These are phyloP conservation scores for Philereme vetulata DNA, from an alignment of 2,888 invertebrate genomes.

Conservation along the genomic window DNA sequence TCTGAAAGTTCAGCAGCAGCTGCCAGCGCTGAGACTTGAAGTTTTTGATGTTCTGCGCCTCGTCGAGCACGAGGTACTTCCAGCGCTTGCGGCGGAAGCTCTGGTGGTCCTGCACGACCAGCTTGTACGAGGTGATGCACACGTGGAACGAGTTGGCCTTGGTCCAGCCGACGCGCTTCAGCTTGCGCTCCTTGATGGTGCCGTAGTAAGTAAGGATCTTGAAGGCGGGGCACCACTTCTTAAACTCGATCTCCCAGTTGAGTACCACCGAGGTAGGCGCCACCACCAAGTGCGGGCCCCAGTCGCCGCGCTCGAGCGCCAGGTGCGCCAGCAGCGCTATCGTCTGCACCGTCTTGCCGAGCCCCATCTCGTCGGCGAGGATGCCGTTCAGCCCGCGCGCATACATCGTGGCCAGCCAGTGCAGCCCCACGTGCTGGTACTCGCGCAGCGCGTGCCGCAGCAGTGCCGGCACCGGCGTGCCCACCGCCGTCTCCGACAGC, in stretches of 20 bases:
- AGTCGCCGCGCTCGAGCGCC: conserved; percentile 95
- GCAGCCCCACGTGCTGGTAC: conserved; percentile 98
- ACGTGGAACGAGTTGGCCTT: conserved; percentile 99
- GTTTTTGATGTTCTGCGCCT: conserved; percentile 99
- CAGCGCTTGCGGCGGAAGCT: conserved; percentile 98
- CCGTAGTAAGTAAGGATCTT: conserved; percentile 99
- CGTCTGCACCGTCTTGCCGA: conserved; percentile 98
- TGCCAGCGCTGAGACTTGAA: conserved; percentile 99
- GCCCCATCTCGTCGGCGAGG: conserved; percentile 98
- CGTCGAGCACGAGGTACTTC: conserved; percentile 99
- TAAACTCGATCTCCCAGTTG: conserved; percentile 99
- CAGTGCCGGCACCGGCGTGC: conserved; percentile 96
- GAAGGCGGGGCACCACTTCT: conserved; percentile 99
- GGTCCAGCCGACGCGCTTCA: conserved; percentile 97
- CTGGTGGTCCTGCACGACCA: conserved; percentile 99
- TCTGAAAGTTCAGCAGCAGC: conserved; percentile 96
- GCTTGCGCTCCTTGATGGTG: conserved; percentile 96
- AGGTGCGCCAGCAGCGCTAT: conserved; percentile 97
- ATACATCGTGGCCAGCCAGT: conserved; percentile 98
- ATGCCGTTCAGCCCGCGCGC: conserved; percentile 98
- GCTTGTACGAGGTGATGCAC: conserved; percentile 98
- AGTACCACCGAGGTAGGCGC: conserved; percentile 99
- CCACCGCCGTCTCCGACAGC: conserved; percentile 95
- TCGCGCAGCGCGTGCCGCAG: conserved; percentile 95
- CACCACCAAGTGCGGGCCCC: conserved; percentile 99